Evolutionary conservation across 1,140 invertebrate genomes (phyloP).

Genomic region (Zaprionus ghesquierei): DNA sequence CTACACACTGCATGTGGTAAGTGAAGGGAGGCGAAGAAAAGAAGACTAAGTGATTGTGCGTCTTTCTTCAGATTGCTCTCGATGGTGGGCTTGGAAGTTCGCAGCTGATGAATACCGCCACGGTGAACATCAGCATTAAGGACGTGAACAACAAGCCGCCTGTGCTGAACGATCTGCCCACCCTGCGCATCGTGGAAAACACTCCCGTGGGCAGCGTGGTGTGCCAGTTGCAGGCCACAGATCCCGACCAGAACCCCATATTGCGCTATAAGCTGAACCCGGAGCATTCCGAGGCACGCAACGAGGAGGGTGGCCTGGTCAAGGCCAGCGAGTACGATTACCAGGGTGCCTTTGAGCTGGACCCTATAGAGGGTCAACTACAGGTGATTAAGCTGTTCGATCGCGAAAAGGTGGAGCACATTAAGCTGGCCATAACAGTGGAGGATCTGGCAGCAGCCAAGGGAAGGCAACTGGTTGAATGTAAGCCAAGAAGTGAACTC

Average conservation of each 20-base stretch:
- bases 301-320: slow-evolving; percentile 90
- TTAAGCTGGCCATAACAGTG: slow-evolving; percentile 89
- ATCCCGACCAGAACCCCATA: slow-evolving; percentile 90
- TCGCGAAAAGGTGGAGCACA: slow-evolving; percentile 91
- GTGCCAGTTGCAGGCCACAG: slow-evolving; percentile 88
- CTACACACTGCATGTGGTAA: slow-evolving; percentile 87
- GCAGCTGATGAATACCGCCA: slow-evolving; percentile 87
- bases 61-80: slow-evolving; percentile 85
- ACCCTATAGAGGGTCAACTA: slow-evolving; percentile 89
- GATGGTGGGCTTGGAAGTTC: slow-evolving; percentile 94
- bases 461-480: slow-evolving; percentile 88
- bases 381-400: slow-evolving; percentile 88
- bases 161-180: slow-evolving; percentile 87
- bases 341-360: slow-evolving; percentile 88
- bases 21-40: slow-evolving; percentile 28
- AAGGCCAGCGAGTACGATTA: slow-evolving; percentile 89
- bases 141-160: slow-evolving; percentile 97
- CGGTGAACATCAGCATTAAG: slow-evolving; percentile 92
- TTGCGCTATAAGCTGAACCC: slow-evolving; percentile 89
- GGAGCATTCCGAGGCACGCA: slow-evolving; percentile 88
- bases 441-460: slow-evolving; percentile 93
- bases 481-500: slow-evolving; percentile 80
- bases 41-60: not conserved
- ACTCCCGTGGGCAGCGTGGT: slow-evolving; percentile 89
- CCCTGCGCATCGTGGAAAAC: slow-evolving; percentile 87